Evolutionary conservation across 23 tunicate species (phyloP), one percentile per base, ranked within the genome.

Genomic region (Aplidium turbinatum): DNA sequence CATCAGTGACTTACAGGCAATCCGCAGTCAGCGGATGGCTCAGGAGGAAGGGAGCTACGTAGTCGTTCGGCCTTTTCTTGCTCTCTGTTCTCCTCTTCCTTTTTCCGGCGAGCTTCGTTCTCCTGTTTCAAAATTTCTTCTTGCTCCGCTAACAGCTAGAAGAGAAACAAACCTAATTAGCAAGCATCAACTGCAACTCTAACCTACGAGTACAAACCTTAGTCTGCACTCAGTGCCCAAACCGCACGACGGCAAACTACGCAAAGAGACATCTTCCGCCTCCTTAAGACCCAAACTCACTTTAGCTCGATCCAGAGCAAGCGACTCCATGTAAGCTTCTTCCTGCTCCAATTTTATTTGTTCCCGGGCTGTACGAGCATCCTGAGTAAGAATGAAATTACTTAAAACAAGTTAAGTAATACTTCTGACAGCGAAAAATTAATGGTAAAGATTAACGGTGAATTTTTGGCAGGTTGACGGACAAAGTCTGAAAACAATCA

Each of bases 331-430:
- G 65, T 94, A 94, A 23, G 99, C 99, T 62, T 72, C 78, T 55
- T 94, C 95, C 38, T 94, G 99, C 50, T 94, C 94, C 57, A 36
- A 55, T 33, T 80, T 91, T 33, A 91, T 91, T 38, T 51, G 36
- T 57, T 91, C 97, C 33, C 97, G 42, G 0, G 83, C 97, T 42
- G 73, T 80, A 30, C 89, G 76, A 26, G 81, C 76, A 36, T 83
- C 81, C 89, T 83, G 31, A n/a, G n/a, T n/a, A n/a, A n/a, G n/a
- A n/a, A n/a, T n/a, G n/a, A n/a, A n/a, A n/a, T n/a, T n/a, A n/a
- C n/a, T n/a, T n/a, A n/a, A n/a, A n/a, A n/a, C n/a, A n/a, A n/a
- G n/a, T n/a, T n/a, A n/a, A n/a, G n/a, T n/a, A n/a, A n/a, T n/a
- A n/a, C n/a, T n/a, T n/a, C n/a, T n/a, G n/a, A n/a, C n/a, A n/a